Conservation (phyloP, 2,797 vertebrate species). For the Rhinatrema bivittatum region DNA sequence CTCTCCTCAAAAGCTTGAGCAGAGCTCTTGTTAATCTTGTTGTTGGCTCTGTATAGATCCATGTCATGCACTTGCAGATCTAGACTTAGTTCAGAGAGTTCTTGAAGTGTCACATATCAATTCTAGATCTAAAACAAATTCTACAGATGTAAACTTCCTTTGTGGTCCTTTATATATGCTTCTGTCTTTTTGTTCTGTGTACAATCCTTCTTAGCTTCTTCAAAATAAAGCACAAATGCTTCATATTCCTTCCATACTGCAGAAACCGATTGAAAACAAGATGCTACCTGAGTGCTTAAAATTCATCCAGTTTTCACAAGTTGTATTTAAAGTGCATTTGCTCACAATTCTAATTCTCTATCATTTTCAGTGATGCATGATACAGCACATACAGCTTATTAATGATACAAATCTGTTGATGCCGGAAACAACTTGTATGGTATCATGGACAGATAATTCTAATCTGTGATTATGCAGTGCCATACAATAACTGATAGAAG, state of each 20-base stretch:
- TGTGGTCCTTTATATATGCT: background rate
- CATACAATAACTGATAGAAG: too few relatives aligned
- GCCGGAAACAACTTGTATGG: too few relatives aligned
- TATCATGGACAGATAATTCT: too few relatives aligned
- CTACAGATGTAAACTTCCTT: background rate
- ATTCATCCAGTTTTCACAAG: background rate
- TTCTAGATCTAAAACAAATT: background rate
- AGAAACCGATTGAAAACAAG: background rate
- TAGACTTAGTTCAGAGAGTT: too few relatives aligned
- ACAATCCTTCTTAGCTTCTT: background rate
- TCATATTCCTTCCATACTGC: background rate
- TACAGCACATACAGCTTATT: background rate
- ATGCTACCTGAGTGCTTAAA: background rate
- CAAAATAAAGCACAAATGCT: background rate
- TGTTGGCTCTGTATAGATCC: too few relatives aligned
- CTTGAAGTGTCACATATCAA: background rate
- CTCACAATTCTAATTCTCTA: background rate
- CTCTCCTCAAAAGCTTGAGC: too few relatives aligned
- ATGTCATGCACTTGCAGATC: too few relatives aligned
- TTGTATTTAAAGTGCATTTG: background rate
- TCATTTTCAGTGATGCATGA: background rate
- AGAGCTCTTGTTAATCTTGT: too few relatives aligned
- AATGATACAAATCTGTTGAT: too few relatives aligned
- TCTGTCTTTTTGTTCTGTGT: background rate
- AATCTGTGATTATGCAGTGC: too few relatives aligned